Evolutionary conservation across 1,140 invertebrate genomes (phyloP), one percentile per base, ranked within the genome.

Genomic region (Lanistes nyassanus): DNA sequence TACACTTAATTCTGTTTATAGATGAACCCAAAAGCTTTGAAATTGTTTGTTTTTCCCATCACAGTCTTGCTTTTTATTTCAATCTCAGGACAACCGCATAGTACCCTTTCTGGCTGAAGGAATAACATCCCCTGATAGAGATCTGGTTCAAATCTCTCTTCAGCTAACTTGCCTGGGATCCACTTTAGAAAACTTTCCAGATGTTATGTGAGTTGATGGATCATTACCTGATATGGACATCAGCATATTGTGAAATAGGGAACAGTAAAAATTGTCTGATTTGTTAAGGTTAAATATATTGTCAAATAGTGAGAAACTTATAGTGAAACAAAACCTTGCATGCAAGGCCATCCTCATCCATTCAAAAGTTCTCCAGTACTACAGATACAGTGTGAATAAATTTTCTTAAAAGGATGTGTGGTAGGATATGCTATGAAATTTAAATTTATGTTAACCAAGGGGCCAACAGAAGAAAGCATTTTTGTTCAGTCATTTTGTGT

Each of bases 71-170:
- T 34, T 9, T 6, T 3, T 31, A 13, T 65, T 36, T 64, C 13
- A 37, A 29, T n/a, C 34, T 76, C 71, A 85, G 82, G 82, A 83
- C 73, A 76, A 74, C 64, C 67, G 74, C 16, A 62, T 83, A 26
- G 80, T 83, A 31, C 80, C 80, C 26, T 83, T 84, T 71, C 75
- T 84, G 67, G 77, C 81, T 4, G 58, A 53, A 37, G 81, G 80
- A 2, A 56, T 83, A n/a, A 76, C 70, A 31, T 83, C 80, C 34
- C 42, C 60, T 21, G 62, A 73, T 39, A 60, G 79, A 19, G 75
- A 79, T 42, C 62, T 78, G 19, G 83, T 84, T 26, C 81, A 82
- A 29, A 69, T 79, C 0, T 75, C 80, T 53, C 70, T 84, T 3
- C 55, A 79, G 23, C 66, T 84, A 6, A 71, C 81, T 11, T 70